A percentile compares a stretch with the other conserved stretches of the same genome.
Evolutionary conservation across 2,113 vertebrate genomes (phyloP).

Genomic region (Mola mola): DNA sequence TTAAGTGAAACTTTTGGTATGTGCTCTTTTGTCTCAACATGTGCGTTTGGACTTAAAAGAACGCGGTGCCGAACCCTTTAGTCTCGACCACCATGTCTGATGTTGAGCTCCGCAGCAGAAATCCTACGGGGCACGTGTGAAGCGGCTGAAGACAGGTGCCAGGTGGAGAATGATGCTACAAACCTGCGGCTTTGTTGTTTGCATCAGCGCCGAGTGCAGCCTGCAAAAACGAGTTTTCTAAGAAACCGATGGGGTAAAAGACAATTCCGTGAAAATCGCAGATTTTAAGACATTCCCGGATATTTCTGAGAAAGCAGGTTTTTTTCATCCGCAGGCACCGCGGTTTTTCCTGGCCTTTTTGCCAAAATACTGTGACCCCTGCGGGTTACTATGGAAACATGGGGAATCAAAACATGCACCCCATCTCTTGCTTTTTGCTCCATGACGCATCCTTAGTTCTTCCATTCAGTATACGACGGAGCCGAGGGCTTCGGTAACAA

Average conservation of each 20-base stretch:
- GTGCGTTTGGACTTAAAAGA: too few relatives aligned
- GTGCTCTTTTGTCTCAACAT: too few relatives aligned
- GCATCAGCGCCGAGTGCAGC: constrained; percentile 21
- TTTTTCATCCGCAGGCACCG: constrained; percentile 68
- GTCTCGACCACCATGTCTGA: too few relatives aligned
- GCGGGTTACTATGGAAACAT: constrained; percentile 64
- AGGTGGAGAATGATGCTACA: not conserved
- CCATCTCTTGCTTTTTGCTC: constrained; percentile 45
- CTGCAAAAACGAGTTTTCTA: too few relatives aligned
- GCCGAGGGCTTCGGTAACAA: constrained; percentile 34
- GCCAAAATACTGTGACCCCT: constrained; percentile 61
- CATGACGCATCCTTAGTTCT: constrained; percentile 71
- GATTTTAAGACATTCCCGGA: constrained; percentile 50
- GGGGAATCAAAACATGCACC: constrained; percentile 64
- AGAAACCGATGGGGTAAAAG: constrained; percentile 7
- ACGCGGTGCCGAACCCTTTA: too few relatives aligned
- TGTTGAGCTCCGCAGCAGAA: too few relatives aligned
- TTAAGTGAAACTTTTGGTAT: too few relatives aligned
- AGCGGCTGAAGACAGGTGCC: not conserved
- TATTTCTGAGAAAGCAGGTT: constrained; percentile 48
- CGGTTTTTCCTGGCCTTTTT: constrained; percentile 58
- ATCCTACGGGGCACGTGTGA: too few relatives aligned
- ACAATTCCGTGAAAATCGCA: constrained; percentile 47
- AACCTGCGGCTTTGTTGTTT: not conserved
- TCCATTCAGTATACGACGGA: constrained; percentile 60